These are phyloP conservation scores for Trachemys scripta DNA, from an alignment of 2,113 vertebrate genomes.

Conservation along the genomic window DNA sequence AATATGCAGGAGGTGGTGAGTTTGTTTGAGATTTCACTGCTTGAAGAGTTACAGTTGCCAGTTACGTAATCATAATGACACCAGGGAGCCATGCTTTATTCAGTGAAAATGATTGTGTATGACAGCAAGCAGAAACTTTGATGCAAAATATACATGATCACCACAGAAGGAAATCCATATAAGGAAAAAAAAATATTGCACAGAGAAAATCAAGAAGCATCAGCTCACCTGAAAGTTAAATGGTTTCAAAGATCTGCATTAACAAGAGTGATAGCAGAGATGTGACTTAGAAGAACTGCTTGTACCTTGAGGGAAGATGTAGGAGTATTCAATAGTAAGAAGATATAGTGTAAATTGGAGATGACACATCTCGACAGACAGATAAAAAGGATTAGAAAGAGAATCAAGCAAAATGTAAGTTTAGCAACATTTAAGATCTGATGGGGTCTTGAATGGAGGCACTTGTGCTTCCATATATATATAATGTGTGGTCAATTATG, in stretches of 20 bases:
- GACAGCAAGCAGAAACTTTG: not conserved
- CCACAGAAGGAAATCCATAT: not conserved
- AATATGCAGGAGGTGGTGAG: not conserved
- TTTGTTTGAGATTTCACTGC: not conserved
- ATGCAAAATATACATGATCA: not conserved
- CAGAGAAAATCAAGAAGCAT: not conserved
- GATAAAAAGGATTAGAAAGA: not conserved
- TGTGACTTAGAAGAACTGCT: not conserved
- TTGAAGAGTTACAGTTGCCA: not conserved
- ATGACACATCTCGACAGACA: not conserved
- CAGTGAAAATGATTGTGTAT: not conserved
- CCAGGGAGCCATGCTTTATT: not conserved
- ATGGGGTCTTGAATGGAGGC: not conserved
- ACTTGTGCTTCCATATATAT: not conserved
- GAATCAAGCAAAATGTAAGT: not conserved
- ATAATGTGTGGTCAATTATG: not conserved
- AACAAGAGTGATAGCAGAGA: not conserved
- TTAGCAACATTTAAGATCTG: not conserved
- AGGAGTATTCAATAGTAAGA: not conserved
- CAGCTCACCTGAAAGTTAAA: not conserved
- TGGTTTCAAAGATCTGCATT: not conserved
- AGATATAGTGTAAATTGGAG: not conserved
- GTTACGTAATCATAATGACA: not conserved
- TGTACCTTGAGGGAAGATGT: not conserved
- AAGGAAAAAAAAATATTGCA: not conserved